Evolutionary conservation across 1,140 invertebrate genomes (phyloP), one percentile per base, ranked within the genome.

Genomic region (Zaprionus vittiger): DNA sequence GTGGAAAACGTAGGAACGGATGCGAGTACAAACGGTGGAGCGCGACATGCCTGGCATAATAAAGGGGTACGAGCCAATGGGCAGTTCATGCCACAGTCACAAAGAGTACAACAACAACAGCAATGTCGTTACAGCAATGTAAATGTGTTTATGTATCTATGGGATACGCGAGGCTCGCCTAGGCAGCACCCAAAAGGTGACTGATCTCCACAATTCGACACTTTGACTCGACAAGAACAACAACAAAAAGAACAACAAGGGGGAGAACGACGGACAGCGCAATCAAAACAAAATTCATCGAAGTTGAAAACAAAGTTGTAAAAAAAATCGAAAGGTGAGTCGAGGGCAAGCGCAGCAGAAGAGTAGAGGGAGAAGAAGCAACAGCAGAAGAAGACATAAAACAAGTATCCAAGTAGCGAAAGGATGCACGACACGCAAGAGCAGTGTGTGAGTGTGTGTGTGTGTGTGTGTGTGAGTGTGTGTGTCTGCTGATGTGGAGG

Each of bases 131-230:
- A n/a, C 61, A 38, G 73, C 77, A 75, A 83, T 79, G 84, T 87
- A 81, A 89, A 89, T 87, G 84, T 87, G 84, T 89, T 84, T 81
- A 79, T 85, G 71, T 82, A 79, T 77, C 57, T 72, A 76, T 76
- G 81, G 64, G 69, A 74, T 73, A 72, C 59, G 59, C 41, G 67
- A 49, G 56, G 64, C 72, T 73, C 71, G 74, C 37, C 61, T 81
- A 66, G 68, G 65, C 71, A 89, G 69, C 71, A 89, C 54, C 78
- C 41, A 85, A 79, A 44, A 89, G 85, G 85, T 89, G 85, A 89
- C 62, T 89, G 85, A 89, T 91, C 85, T 89, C 77, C 81, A 89
- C 85, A 89, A 89, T 89, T 89, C 85, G 85, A 89, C 85, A 89
- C 85, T 89, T 90, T 80, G 84, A 89, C 84, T 90, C 74, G 79